Base-by-base conservation (phyloP, 2,888 invertebrate species). In the Rambutsinella grinnellia region DNA sequence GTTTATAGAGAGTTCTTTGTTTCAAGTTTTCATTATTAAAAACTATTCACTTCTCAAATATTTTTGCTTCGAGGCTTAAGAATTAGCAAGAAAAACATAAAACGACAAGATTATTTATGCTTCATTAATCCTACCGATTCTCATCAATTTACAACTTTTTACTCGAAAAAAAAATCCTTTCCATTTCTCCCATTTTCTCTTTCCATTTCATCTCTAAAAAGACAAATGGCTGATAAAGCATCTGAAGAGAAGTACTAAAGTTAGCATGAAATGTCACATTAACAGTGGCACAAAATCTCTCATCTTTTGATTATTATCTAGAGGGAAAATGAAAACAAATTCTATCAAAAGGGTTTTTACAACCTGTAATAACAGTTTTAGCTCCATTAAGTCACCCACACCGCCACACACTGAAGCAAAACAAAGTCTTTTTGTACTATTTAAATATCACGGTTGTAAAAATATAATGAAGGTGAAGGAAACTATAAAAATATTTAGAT, bases 71-170 rank as follows among this genome's bases (percentile, higher is more conserved):
- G n/a, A n/a, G n/a, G n/a, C n/a, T n/a, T n/a, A n/a, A n/a, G n/a
- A n/a, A n/a, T n/a, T n/a, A n/a, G n/a, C n/a, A n/a, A n/a, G n/a
- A n/a, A n/a, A n/a, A n/a, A n/a, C n/a, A n/a, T n/a, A n/a, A n/a
- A n/a, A n/a, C n/a, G n/a, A n/a, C n/a, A n/a, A n/a, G n/a, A 66
- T 72, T 72, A 74, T 74, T 74, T 74, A 74, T 74, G 72, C 72
- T 74, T 74, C 71, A 71, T 71, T 71, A 71, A 71, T 57, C 71
- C 63, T 60, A 49, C 57, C 53, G 63, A 71, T 57, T 58, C 60
- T 58, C 47, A 51, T 58, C 70, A 72, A 74, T 66, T 74, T 51
- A 47, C 72, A 72, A 66, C 44, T 66, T 66, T 51, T 10, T 10
- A n/a, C n/a, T n/a, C n/a, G n/a, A n/a, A n/a, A 17, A 10, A 46